Conservation (phyloP, 2,113 vertebrate genomes). For the Ibidorhyncha struthersii region DNA sequence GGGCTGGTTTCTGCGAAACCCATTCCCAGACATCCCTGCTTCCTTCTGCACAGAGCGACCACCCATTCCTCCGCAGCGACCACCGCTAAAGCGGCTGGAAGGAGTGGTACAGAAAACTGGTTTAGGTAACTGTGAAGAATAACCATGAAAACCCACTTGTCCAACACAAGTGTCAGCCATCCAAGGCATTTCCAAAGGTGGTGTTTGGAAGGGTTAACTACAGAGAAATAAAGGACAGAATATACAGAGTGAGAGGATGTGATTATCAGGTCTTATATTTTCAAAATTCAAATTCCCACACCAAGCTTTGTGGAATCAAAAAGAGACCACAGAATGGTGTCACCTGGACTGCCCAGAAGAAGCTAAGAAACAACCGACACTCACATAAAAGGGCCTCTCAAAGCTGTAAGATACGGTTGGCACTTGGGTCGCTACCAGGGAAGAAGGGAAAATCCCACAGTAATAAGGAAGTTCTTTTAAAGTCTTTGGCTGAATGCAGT, state of each 20-base stretch:
- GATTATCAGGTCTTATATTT: background rate
- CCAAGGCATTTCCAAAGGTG: background rate
- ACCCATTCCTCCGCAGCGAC: background rate
- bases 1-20: background rate
- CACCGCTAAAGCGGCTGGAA: background rate
- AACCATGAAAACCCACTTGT: background rate
- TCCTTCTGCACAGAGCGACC: background rate
- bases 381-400: rapidly evolving
- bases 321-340: background rate
- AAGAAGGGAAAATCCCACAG: background rate
- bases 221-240: background rate
- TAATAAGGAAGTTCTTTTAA: background rate
- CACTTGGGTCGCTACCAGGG: background rate
- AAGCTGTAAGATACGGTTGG: background rate
- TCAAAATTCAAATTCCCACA: background rate
- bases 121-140: background rate
- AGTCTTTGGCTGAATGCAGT: background rate
- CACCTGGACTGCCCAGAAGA: background rate
- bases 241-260: background rate
- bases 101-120: background rate
- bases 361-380: background rate
- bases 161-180: background rate
- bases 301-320: background rate
- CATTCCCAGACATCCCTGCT: background rate
- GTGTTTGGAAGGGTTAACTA: background rate